Conservation (phyloP, 2,797 vertebrate genomes). For the Thripadectes ignobilis region DNA sequence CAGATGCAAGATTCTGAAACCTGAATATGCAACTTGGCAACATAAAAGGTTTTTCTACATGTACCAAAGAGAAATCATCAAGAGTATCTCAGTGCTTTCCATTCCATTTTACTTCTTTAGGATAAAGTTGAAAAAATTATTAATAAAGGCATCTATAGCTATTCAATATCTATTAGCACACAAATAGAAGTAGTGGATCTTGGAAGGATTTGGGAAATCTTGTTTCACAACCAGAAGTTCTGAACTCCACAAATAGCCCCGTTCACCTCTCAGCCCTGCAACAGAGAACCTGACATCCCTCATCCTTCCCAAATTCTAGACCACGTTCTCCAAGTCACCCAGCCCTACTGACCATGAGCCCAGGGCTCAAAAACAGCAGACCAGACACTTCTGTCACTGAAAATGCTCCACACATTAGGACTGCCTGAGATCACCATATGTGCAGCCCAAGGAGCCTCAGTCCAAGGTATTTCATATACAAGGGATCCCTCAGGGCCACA, state of each 20-base stretch:
- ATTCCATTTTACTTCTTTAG: not conserved
- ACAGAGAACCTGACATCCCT: not conserved
- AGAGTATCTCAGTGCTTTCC: not conserved
- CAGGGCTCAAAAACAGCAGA: not conserved
- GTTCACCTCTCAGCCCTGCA: not conserved
- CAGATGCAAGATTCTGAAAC: not conserved
- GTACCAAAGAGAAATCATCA: not conserved
- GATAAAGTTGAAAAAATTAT: not conserved
- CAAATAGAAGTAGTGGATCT: not conserved
- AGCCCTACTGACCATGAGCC: not conserved
- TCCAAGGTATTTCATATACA: not conserved
- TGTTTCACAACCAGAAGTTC: not conserved
- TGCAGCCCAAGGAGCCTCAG: not conserved
- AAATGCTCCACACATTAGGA: not conserved
- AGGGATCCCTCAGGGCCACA: not conserved
- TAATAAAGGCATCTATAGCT: not conserved
- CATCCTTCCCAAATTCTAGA: not conserved
- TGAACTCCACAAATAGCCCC: not conserved
- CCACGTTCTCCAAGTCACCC: fast-evolving
- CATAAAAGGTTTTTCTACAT: not conserved
- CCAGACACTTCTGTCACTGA: not conserved
- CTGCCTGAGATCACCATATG: not conserved
- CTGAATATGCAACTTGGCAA: not conserved
- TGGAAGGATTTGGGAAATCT: not conserved
- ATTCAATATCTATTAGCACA: not conserved